Conservation (phyloP, 1,140 invertebrate genomes). For the Dinoponera quadriceps region DNA sequence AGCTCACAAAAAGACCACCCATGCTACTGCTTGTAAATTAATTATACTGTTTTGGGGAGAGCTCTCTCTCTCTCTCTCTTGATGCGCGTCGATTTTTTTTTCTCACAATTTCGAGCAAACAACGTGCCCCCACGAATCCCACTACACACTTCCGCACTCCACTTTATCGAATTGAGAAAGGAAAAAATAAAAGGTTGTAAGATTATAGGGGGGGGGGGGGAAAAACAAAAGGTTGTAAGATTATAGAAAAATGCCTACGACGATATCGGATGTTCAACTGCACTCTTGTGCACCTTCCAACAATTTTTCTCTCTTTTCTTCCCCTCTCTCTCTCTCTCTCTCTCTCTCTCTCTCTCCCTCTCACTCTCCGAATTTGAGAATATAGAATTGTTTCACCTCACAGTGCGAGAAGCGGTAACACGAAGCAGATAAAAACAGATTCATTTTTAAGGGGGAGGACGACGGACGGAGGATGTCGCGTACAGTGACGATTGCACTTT, state of each 20-base stretch:
- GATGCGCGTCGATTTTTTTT: background rate
- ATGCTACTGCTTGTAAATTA: no score
- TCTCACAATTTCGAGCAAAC: background rate
- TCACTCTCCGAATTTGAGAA: no score
- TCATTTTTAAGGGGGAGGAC: background rate
- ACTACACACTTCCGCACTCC: no score
- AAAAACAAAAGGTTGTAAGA: no score
- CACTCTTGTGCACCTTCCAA: background rate
- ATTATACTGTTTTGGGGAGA: background rate
- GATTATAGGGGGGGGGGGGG: no score
- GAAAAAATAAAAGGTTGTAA: no score
- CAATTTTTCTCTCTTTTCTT: background rate
- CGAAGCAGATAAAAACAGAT: background rate
- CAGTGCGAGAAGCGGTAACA: background rate
- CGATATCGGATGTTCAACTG: background rate
- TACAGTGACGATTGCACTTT: no score
- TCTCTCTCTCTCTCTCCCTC: no score
- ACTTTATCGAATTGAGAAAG: no score
- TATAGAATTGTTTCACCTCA: no score
- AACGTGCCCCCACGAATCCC: no score
- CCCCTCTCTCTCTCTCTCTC: background rate
- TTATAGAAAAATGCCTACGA: background rate
- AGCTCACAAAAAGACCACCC: background rate
- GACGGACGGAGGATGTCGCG: background rate
- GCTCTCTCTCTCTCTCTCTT: background rate